Percentiles rank a stretch among this genome's conserved stretches.
These are phyloP conservation scores for Tachina fera DNA, from an alignment of 2,888 invertebrate genomes.

Conservation along the genomic window DNA sequence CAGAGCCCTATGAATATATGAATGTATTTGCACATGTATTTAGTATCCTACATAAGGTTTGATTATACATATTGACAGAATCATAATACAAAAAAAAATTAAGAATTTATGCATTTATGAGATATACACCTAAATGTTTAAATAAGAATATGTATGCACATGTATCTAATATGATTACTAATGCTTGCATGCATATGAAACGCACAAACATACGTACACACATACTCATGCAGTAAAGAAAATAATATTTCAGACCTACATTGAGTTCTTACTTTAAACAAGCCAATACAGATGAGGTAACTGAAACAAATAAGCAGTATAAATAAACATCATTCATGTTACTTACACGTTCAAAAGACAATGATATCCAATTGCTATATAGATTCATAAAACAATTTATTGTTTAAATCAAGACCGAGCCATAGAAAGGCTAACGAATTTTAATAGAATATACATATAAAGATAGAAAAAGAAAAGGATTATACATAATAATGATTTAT, in stretches of 20 bases:
- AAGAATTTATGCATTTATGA: conserved; percentile 36
- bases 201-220: not conserved
- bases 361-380: conserved; percentile 58
- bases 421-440: not conserved
- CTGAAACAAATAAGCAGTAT: conserved; percentile 49
- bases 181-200: conserved; percentile 1
- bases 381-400: conserved; percentile 62
- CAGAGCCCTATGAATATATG: not conserved
- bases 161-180: conserved; percentile 21
- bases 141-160: not conserved
- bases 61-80: conserved; percentile 61
- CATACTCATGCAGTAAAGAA: not conserved
- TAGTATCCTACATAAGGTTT: conserved; percentile 16
- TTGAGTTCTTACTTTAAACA: not conserved
- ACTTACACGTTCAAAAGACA: conserved; percentile 59
- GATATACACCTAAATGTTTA: not conserved
- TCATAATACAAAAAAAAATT: conserved; percentile 61
- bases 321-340: conserved; percentile 62
- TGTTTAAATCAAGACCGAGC: conserved; percentile 44
- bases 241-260: not conserved
- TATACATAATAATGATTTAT: conserved; percentile 49
- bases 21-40: not conserved
- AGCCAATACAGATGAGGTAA: conserved; percentile 19
- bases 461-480: not conserved
- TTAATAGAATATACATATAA: conserved; percentile 16